phyloP scores from a whole-genome alignment of 2,797 vertebrate genomes.

The Paramormyrops hopkinsi region DNA sequence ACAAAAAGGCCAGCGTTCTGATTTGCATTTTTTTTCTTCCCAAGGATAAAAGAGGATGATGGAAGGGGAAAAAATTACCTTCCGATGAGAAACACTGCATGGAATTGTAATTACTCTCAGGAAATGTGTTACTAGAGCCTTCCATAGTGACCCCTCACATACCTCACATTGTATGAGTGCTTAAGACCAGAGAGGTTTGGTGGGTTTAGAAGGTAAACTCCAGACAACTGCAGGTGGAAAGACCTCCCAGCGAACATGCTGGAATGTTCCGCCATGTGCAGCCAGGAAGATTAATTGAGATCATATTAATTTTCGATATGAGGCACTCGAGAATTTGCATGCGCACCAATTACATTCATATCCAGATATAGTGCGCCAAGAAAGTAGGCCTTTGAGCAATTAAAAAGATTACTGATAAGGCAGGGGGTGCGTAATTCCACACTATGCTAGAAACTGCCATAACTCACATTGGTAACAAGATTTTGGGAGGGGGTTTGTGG shows the following conservation, averaged over 20 bases:
- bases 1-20: neutral
- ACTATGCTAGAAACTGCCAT: neutral
- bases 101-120: slow-evolving; percentile 15
- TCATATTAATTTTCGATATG: slow-evolving; percentile 25
- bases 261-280: slow-evolving; percentile 13
- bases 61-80: neutral
- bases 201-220: neutral
- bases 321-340: slow-evolving; percentile 19
- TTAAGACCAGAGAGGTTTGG: neutral
- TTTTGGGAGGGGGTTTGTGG: neutral
- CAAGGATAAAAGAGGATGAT: slow-evolving; percentile 19
- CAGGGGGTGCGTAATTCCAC: neutral
- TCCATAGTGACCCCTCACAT: neutral
- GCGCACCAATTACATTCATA: slow-evolving; percentile 13
- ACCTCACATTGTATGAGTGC: neutral
- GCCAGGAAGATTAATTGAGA: slow-evolving; percentile 24
- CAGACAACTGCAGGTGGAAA: neutral
- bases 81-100: slow-evolving; percentile 1
- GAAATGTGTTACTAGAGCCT: neutral
- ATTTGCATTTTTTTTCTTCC: slow-evolving; percentile 1
- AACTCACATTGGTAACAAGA: neutral
- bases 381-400: slow-evolving; percentile 7
- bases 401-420: slow-evolving; percentile 13
- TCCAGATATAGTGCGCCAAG: neutral
- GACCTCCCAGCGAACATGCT: slow-evolving; percentile 2